Percentiles rank a stretch among this genome's conserved stretches.
phyloP scores from a whole-genome alignment of 2,113 vertebrate genomes.

The Coracopsis vasa region DNA sequence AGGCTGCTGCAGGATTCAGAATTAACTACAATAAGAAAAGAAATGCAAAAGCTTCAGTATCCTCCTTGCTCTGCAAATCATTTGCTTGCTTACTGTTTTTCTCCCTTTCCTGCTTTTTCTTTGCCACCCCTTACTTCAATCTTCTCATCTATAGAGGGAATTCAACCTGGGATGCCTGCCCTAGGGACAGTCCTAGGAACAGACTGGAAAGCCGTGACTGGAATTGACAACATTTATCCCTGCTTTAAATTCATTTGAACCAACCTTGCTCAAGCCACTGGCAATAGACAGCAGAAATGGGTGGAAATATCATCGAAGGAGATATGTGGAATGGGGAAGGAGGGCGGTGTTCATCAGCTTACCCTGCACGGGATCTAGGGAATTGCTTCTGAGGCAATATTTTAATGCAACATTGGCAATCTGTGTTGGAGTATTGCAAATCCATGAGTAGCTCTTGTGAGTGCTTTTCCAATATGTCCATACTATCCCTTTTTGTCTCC shows the following conservation, averaged over 20 bases:
- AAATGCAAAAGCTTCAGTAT: slow-evolving; percentile 4
- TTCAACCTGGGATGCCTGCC: neutral
- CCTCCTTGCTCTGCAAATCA: neutral
- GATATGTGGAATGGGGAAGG: neutral
- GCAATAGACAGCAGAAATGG: neutral
- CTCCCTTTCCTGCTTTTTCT: neutral
- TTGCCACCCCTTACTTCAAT: neutral
- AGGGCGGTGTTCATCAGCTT: neutral
- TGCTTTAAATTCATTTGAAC: slow-evolving; percentile 9
- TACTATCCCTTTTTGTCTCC: slow-evolving; percentile 17
- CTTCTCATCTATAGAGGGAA: neutral
- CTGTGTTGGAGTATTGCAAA: slow-evolving; percentile 47
- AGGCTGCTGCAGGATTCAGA: neutral
- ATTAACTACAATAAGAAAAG: slow-evolving; percentile 23
- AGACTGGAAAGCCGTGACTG: neutral
- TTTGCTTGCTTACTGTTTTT: neutral
- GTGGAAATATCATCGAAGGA: neutral
- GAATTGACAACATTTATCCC: neutral
- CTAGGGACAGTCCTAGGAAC: neutral
- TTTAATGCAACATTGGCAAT: slow-evolving; percentile 47
- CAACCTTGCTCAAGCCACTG: neutral
- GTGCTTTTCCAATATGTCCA: slow-evolving; percentile 56
- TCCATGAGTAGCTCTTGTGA: slow-evolving; percentile 21
- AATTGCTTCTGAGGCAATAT: slow-evolving; percentile 61
- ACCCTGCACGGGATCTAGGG: neutral